phyloP scores from a whole-genome alignment of 2,113 vertebrate genomes.

The Chionodraco myersi region DNA sequence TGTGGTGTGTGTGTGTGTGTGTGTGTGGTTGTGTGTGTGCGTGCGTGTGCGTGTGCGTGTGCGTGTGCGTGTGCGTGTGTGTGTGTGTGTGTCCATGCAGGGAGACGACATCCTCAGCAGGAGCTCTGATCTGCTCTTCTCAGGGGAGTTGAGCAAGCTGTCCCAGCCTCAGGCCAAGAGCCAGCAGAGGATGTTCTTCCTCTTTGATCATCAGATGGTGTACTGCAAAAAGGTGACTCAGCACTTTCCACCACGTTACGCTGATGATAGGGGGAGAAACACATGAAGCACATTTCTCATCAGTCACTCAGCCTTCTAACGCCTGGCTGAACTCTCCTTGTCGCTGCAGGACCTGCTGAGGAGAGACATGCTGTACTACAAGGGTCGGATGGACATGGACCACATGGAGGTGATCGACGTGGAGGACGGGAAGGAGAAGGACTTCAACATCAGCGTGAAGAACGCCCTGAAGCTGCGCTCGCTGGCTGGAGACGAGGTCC shows the following conservation, averaged over 20 bases:
- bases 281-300: too few species aligned
- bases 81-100: conserved; percentile 70
- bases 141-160: conserved; percentile 92
- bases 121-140: conserved; percentile 96
- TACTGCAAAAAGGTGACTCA: conserved; percentile 95
- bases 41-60: conserved; percentile 3
- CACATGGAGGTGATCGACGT: conserved; percentile 90
- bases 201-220: conserved; percentile 97
- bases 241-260: background rate
- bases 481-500: conserved; percentile 82
- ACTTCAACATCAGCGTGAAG: conserved; percentile 91
- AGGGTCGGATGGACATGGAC: conserved; percentile 92
- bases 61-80: conserved; percentile 7
- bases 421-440: conserved; percentile 93
- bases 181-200: conserved; percentile 96
- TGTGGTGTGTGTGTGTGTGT: too few species aligned
- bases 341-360: conserved; percentile 90
- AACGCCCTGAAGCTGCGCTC: conserved; percentile 90
- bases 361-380: conserved; percentile 94
- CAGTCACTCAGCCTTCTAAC: too few species aligned
- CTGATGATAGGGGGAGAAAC: background rate
- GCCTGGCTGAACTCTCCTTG: background rate
- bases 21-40: background rate
- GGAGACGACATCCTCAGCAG: conserved; percentile 93
- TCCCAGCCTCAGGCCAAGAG: conserved; percentile 93